phyloP scores from a whole-genome alignment of 1,140 invertebrate species.

The Zeugodacus cucurbitae region DNA sequence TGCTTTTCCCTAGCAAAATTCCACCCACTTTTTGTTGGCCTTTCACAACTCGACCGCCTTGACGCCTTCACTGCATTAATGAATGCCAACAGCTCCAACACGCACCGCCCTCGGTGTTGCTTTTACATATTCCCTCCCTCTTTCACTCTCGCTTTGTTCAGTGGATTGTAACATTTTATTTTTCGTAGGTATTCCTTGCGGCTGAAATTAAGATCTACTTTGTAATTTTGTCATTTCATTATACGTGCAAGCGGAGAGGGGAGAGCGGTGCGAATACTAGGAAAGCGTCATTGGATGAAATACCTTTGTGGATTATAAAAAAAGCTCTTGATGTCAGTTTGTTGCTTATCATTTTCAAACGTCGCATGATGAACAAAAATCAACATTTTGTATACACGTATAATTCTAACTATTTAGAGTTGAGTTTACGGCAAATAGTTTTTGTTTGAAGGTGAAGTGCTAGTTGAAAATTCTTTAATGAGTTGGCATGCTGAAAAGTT shows the following conservation, averaged over 20 bases:
- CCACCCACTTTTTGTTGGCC: neutral
- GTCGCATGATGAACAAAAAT: no score
- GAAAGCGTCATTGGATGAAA: neutral
- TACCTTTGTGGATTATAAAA: neutral
- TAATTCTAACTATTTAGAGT: neutral
- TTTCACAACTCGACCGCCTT: neutral
- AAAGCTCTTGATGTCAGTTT: neutral
- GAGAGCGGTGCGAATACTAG: neutral
- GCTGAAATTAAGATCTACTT: constrained; percentile 6
- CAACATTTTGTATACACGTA: no score
- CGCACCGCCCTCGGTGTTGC: neutral
- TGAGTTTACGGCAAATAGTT: neutral
- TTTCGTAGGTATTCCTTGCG: neutral
- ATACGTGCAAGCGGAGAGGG: neutral
- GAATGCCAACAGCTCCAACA: neutral
- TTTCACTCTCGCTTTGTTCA: no score
- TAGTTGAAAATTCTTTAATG: neutral
- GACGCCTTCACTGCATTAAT: neutral
- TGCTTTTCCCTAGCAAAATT: no score
- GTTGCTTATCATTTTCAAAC: neutral
- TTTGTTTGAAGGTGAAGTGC: neutral
- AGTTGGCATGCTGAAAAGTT: neutral
- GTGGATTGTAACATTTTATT: neutral
- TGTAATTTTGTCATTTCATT: constrained; percentile 27
- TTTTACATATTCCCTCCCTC: neutral